Percentiles rank a stretch among this genome's conserved stretches.
Evolutionary conservation across 1,140 invertebrate species (phyloP).

Genomic region (Leptinotarsa lineolata): DNA sequence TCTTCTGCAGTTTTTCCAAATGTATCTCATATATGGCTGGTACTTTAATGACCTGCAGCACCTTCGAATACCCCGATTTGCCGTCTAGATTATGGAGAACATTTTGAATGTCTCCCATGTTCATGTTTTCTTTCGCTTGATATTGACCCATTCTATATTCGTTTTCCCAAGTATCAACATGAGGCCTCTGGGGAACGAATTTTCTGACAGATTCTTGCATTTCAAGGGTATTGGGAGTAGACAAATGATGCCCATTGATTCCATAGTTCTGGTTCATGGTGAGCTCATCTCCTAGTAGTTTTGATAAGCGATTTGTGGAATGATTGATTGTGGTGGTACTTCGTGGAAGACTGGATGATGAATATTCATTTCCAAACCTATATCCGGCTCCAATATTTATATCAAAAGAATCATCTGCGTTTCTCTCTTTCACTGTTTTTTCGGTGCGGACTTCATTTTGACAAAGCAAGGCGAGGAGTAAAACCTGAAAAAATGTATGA

Average conservation of each 20-base stretch:
- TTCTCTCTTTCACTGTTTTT: not conserved
- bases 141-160: not conserved
- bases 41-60: conserved; percentile 38
- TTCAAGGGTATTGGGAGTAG: no score
- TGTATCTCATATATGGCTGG: conserved; percentile 40
- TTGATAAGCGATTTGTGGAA: conserved; percentile 6
- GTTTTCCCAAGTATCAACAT: not conserved
- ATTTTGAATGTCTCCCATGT: conserved; percentile 16
- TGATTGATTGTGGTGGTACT: conserved; percentile 19
- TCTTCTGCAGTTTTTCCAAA: conserved; percentile 23
- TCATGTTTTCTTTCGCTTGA: not conserved
- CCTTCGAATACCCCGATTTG: conserved; percentile 25
- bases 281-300: conserved; percentile 2
- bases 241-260: not conserved
- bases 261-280: not conserved
- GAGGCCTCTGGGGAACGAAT: not conserved
- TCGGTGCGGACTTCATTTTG: conserved; percentile 12
- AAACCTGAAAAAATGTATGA: not conserved
- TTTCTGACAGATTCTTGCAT: not conserved
- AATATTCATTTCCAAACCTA: conserved; percentile 8
- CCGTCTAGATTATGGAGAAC: conserved; percentile 15
- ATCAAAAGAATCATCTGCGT: conserved; percentile 9
- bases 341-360: not conserved
- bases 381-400: conserved; percentile 26
- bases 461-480: not conserved